Percentiles rank a stretch among this genome's conserved stretches.
Evolutionary conservation across 2,797 vertebrate genomes (phyloP).

Genomic region (Chelmon rostratus): DNA sequence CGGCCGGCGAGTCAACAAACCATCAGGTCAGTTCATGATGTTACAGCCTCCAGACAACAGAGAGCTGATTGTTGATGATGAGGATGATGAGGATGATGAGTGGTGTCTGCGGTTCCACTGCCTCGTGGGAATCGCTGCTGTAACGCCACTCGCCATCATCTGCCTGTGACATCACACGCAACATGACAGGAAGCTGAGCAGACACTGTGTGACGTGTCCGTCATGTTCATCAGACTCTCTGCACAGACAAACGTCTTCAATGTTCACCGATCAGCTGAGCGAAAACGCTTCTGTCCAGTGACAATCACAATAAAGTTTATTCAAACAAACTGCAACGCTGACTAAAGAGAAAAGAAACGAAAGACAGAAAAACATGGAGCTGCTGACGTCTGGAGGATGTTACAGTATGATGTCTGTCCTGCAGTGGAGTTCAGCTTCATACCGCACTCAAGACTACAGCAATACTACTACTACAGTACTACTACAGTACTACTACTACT

Average conservation of each 20-base stretch:
- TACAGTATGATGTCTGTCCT: no score
- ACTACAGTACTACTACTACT: no score
- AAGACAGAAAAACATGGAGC: no score
- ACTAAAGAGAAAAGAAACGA: no score
- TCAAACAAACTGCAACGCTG: no score
- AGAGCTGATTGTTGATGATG: conserved; percentile 37
- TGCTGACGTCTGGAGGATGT: no score
- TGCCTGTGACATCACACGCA: background rate
- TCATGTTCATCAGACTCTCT: no score
- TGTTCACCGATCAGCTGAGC: no score
- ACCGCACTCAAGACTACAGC: background rate
- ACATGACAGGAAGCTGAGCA: no score
- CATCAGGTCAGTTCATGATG: conserved; percentile 35
- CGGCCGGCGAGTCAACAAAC: background rate
- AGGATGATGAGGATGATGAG: conserved; percentile 2
- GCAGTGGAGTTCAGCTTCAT: no score
- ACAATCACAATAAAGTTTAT: background rate
- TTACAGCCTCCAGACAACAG: conserved; percentile 35
- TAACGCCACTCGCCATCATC: conserved; percentile 2
- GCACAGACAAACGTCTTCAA: no score
- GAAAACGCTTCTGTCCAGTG: background rate
- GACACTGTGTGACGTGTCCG: no score
- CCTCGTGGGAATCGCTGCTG: conserved; percentile 19
- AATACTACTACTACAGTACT: background rate
- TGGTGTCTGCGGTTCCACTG: conserved; percentile 4